Conservation (phyloP, 1,140 invertebrate species). For the Calephelis nemesis region DNA sequence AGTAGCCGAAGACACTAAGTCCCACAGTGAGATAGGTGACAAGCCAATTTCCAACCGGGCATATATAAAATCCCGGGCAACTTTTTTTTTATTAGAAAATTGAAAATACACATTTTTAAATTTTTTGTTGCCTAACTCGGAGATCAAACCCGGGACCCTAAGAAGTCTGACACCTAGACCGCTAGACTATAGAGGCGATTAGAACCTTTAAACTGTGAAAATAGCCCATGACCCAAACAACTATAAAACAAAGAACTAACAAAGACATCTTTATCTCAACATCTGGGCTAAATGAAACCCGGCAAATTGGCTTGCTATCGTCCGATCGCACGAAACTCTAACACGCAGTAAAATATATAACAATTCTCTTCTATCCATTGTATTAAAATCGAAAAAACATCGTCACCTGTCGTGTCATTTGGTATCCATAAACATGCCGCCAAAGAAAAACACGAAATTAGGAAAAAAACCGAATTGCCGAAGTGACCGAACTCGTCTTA, state of each 20-base stretch:
- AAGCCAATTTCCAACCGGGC: no score
- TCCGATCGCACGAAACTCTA: conserved; percentile 49
- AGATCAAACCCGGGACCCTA: no score
- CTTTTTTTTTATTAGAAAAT: no score
- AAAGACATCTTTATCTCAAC: conserved; percentile 48
- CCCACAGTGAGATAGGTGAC: no score
- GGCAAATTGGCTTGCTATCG: conserved; percentile 63
- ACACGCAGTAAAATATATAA: conserved; percentile 75
- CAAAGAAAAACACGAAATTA: conserved; percentile 71
- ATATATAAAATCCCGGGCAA: no score
- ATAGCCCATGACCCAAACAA: neutral
- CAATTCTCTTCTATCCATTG: conserved; percentile 56
- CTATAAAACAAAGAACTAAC: neutral
- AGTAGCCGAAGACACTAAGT: no score
- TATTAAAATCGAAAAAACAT: conserved; percentile 46
- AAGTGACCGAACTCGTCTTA: conserved; percentile 61
- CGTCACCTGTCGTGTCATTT: conserved; percentile 78
- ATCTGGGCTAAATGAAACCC: conserved; percentile 59
- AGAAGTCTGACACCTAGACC: no score
- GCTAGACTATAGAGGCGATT: neutral
- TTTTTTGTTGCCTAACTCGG: no score
- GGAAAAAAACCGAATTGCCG: conserved; percentile 61
- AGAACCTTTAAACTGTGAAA: neutral
- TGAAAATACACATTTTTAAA: no score
- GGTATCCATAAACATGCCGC: conserved; percentile 70